A percentile compares a stretch with the other conserved stretches of the same genome.
phyloP scores from a whole-genome alignment of 2,113 vertebrate genomes.

The Psephotus haematonotus region DNA sequence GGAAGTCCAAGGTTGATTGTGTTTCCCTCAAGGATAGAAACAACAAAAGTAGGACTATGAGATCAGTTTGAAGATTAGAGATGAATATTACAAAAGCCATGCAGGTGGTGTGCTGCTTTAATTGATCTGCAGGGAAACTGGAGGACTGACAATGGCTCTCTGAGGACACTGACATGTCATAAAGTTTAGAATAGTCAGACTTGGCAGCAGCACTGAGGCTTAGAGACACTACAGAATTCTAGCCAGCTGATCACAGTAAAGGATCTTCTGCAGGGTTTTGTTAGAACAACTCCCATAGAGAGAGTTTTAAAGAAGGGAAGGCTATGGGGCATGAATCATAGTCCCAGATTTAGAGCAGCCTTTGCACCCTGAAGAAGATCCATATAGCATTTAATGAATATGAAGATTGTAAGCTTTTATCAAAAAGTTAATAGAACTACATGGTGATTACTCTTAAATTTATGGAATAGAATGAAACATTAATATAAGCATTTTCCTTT shows the following conservation, averaged over 20 bases:
- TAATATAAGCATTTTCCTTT: background rate
- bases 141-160: background rate
- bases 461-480: background rate
- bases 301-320: background rate
- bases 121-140: background rate
- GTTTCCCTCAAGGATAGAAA: background rate
- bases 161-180: background rate
- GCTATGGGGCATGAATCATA: background rate
- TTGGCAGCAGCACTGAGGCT: background rate
- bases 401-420: background rate
- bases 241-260: background rate
- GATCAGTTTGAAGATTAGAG: background rate
- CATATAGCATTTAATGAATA: background rate
- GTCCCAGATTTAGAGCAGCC: background rate
- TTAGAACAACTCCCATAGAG: background rate
- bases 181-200: rapidly evolving
- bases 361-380: background rate
- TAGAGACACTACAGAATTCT: background rate
- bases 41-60: background rate
- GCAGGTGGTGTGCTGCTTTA: background rate
- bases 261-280: background rate
- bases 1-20: background rate
- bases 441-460: background rate
- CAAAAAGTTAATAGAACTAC: background rate
- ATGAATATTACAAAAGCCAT: background rate